Evolutionary conservation across 2,888 invertebrate species (phyloP).

Genomic region (Agrotis puta): DNA sequence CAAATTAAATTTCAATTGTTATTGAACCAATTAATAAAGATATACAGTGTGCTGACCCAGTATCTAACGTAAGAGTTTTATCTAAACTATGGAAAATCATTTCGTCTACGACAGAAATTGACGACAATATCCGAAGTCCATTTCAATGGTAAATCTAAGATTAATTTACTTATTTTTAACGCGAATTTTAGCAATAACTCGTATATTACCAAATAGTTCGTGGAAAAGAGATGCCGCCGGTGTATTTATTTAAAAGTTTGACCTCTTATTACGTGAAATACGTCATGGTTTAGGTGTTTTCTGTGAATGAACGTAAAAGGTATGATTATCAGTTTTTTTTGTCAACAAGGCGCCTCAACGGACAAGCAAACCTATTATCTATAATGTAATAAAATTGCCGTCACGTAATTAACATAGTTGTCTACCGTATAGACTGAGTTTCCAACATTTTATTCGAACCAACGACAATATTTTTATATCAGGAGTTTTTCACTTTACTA

Average conservation of each 20-base stretch:
- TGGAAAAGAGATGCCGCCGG: constrained; percentile 24
- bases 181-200: constrained; percentile 69
- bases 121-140: constrained; percentile 65
- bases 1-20: constrained; percentile 65
- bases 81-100: constrained; percentile 37
- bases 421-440: constrained; percentile 4
- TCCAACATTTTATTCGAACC: constrained; percentile 2
- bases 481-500: not conserved
- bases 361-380: constrained; percentile 31
- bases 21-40: constrained; percentile 38
- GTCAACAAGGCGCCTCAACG: constrained; percentile 69
- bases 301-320: constrained; percentile 42
- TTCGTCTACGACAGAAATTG: constrained; percentile 41
- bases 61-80: constrained; percentile 37
- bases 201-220: constrained; percentile 68
- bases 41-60: constrained; percentile 41
- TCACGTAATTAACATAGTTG: constrained; percentile 17
- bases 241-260: constrained; percentile 47
- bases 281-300: constrained; percentile 26
- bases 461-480: constrained; percentile 11
- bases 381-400: constrained; percentile 35
- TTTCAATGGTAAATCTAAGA: constrained; percentile 77
- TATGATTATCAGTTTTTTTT: constrained; percentile 64
- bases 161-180: constrained; percentile 71
- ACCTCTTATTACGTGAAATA: constrained; percentile 29